Evolutionary conservation across 2,888 invertebrate species (phyloP).

Genomic region (Euzetes globulus): DNA sequence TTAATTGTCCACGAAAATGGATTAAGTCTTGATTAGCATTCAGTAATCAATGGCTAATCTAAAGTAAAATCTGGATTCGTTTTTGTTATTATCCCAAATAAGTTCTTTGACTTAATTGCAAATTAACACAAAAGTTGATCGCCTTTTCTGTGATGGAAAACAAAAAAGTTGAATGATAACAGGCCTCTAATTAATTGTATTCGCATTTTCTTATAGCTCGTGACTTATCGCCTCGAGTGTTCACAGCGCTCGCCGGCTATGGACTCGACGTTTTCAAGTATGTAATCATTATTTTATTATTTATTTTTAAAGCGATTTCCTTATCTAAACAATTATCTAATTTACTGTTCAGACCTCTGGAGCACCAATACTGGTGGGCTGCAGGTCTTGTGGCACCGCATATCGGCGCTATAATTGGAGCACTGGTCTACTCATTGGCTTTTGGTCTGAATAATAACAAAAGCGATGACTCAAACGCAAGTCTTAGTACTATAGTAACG

Average conservation of each 20-base stretch:
- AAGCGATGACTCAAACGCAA: not conserved
- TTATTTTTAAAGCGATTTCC: conserved; percentile 32
- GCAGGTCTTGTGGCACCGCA: conserved; percentile 52
- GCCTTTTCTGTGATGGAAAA: not conserved
- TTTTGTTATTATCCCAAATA: not conserved
- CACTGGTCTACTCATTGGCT: conserved; percentile 49
- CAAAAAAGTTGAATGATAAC: not conserved
- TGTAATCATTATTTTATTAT: not conserved
- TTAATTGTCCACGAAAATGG: too few species aligned
- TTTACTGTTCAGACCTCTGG: conserved; percentile 38
- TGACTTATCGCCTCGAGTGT: conserved; percentile 54
- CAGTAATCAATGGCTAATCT: not conserved
- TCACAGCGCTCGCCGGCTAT: conserved; percentile 52
- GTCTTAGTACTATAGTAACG: not conserved
- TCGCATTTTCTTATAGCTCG: conserved; percentile 47
- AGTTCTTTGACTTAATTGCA: conserved; percentile 5
- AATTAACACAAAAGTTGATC: not conserved
- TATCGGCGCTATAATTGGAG: conserved; percentile 53
- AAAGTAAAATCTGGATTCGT: not conserved
- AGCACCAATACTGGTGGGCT: conserved; percentile 52
- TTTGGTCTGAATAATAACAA: not conserved
- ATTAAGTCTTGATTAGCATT: not conserved
- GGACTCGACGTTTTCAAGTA: conserved; percentile 49
- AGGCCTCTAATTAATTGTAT: not conserved
- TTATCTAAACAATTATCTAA: not conserved